Conservation (phyloP, 2,113 vertebrate genomes). For the Rhizomys pruinosus region DNA sequence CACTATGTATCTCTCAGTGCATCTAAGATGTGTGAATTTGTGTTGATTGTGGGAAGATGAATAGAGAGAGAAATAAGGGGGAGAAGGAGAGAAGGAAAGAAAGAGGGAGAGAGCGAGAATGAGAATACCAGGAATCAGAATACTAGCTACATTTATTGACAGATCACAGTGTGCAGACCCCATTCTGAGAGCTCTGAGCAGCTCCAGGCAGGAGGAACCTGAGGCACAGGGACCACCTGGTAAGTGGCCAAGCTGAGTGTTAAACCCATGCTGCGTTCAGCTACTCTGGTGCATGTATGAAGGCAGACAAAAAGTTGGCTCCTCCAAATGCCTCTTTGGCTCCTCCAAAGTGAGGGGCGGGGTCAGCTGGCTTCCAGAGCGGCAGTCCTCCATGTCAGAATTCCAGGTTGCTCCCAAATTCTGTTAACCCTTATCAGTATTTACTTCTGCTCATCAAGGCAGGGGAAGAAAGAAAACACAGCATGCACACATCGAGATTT, state of each 20-base stretch:
- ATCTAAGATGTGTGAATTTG: neutral
- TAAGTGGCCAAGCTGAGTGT: neutral
- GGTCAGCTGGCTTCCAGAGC: neutral
- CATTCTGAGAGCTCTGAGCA: neutral
- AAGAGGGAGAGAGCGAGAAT: fast-evolving
- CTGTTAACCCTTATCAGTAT: neutral
- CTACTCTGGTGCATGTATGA: neutral
- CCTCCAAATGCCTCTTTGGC: neutral
- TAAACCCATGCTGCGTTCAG: neutral
- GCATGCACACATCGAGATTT: neutral
- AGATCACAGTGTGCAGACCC: neutral
- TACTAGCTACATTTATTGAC: neutral
- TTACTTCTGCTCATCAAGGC: neutral
- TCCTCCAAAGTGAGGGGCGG: neutral
- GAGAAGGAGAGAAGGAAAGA: no score
- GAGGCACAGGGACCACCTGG: neutral
- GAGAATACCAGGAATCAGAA: neutral
- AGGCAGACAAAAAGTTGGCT: neutral
- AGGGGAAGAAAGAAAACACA: neutral
- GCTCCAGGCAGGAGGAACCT: neutral
- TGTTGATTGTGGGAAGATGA: neutral
- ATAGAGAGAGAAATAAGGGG: neutral
- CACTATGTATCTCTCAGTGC: neutral
- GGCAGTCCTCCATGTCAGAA: neutral
- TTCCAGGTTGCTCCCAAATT: neutral